Base-by-base conservation (phyloP, 2,113 vertebrate species). In the Scalopus aquaticus region DNA sequence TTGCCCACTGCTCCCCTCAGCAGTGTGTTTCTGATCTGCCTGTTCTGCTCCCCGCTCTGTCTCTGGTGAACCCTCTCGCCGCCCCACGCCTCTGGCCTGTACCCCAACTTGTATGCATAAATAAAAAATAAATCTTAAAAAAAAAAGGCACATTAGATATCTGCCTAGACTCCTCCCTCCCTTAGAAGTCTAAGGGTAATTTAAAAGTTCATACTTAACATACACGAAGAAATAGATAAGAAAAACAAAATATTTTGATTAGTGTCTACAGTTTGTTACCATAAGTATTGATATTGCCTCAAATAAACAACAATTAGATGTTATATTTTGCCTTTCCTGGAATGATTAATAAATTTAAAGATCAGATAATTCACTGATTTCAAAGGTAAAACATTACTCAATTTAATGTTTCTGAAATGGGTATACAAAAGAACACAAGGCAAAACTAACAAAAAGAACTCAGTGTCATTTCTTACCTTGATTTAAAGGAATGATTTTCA, bases 401-500 rank as follows among this genome's bases (percentile, higher is more conserved):
- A 70, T n/a, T 72, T 88, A 51, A 56, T 6, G 86, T 54, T 91
- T 89, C 58, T 93, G 24, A 83, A 70, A 62, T 35, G 8, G 78
- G 39, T 44, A n/a, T 9, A 62, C 2, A 17, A 10, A n/a, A 32
- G 11, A 16, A 86, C 9, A 54, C 56, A 56, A 39, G 93, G 22
- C 11, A 89, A 58, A 91, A 35, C 42, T 8, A 49, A 67, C 5
- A 78, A 46, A 92, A 85, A 2, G 0, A 62, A 84, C 9, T 19
- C 15, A 20, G 11, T 67, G 35, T 4, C 5, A 69, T 82, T 93
- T 91, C 96, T 96, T 97, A 97, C 97, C 97, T 80, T 91, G 87
- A 42, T 89, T 94, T 93, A 97, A 94, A 80, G 96, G 93, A 90
- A 97, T 96, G 54, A 97, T 84, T 95, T 97, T 97, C 96, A 97